A percentile compares a stretch with the other conserved stretches of the same genome.
Conservation (phyloP, 2,797 vertebrate genomes). For the Rhinophrynus dorsalis region DNA sequence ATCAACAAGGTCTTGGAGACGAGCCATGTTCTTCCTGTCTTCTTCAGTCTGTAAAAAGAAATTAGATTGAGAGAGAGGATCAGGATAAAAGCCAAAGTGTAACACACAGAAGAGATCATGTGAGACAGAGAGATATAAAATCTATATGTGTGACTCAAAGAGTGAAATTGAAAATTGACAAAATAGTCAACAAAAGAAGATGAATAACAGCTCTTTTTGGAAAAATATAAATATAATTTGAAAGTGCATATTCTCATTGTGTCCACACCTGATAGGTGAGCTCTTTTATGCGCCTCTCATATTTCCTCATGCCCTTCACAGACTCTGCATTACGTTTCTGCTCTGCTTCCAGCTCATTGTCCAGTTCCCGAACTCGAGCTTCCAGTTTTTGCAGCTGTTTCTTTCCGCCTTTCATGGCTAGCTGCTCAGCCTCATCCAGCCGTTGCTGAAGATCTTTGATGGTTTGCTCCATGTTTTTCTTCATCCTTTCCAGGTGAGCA, state of each 20-base stretch:
- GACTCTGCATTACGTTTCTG: constrained; percentile 81
- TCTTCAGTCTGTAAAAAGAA: constrained; percentile 58
- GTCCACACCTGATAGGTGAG: constrained; percentile 82
- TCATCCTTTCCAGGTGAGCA: constrained; percentile 91
- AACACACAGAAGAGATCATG: no score
- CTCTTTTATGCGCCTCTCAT: constrained; percentile 88
- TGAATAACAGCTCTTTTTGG: no score
- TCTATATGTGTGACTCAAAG: no score
- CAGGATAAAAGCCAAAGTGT: neutral
- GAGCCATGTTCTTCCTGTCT: constrained; percentile 64
- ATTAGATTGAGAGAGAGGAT: neutral
- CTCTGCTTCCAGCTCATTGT: constrained; percentile 85
- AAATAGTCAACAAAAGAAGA: no score
- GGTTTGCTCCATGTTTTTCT: constrained; percentile 94
- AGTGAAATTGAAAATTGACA: no score
- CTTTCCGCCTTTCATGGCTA: constrained; percentile 90
- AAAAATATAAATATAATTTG: neutral
- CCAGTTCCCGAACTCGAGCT: constrained; percentile 82
- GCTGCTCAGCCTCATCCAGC: constrained; percentile 88
- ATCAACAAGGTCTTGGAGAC: constrained; percentile 65
- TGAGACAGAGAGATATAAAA: no score
- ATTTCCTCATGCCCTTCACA: constrained; percentile 86
- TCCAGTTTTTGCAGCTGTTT: constrained; percentile 96
- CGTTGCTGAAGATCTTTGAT: constrained; percentile 89
- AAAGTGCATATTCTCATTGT: no score